Evolutionary conservation across 2,888 invertebrate species (phyloP).

Genomic region (Eupithecia subfuscata): DNA sequence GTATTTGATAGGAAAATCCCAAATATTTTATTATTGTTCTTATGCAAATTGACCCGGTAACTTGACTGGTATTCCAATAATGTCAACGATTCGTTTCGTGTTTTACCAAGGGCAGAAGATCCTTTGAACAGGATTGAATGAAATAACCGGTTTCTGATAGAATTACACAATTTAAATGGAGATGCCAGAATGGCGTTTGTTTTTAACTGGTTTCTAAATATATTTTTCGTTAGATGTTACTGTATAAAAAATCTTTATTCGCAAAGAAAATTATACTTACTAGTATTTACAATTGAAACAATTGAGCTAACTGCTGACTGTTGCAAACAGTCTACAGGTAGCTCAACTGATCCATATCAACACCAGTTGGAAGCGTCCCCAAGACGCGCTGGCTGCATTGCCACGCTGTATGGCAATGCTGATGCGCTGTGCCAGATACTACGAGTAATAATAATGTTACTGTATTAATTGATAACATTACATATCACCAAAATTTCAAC

Average conservation of each 20-base stretch:
- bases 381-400: too few species aligned
- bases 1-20: slow-evolving; percentile 1
- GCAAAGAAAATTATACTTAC: too few species aligned
- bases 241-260: too few species aligned
- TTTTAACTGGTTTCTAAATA: background rate
- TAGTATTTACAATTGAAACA: too few species aligned
- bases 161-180: slow-evolving; percentile 4
- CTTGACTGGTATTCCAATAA: background rate
- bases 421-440: too few species aligned
- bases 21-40: background rate
- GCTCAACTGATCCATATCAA: too few species aligned
- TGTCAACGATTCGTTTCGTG: background rate
- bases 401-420: too few species aligned
- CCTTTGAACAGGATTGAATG: background rate
- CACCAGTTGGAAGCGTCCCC: too few species aligned
- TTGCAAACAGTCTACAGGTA: too few species aligned
- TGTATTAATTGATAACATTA: background rate
- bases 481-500: too few species aligned
- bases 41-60: background rate
- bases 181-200: background rate
- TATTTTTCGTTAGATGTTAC: background rate
- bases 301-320: too few species aligned
- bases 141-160: slow-evolving; percentile 4
- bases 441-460: too few species aligned
- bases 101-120: slow-evolving; percentile 1